Evolutionary conservation across 2,888 invertebrate genomes (phyloP), one percentile per base, ranked within the genome.

Genomic region (Eupithecia centaureata): DNA sequence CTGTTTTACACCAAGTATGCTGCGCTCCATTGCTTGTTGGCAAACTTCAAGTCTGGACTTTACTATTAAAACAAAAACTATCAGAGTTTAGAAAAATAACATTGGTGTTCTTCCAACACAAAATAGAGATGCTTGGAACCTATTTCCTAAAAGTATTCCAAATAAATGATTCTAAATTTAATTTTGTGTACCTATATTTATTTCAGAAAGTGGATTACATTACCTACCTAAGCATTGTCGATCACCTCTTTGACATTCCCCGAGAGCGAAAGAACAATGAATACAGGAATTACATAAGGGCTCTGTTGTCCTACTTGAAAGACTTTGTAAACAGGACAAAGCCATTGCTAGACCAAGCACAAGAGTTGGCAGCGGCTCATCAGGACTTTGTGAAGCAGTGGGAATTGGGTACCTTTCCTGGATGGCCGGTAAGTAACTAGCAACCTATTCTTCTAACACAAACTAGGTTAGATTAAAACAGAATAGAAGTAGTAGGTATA

Each of bases 211-310:
- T 98, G 35, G 99, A 99, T 90, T 99, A 99, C 88, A 97, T 99
- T 61, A 96, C 97, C 0, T 99, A 99, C 86, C 90, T 99, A 71
- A 96, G 97, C 73, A 96, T 96, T 68, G 99, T 99, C 85, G 99
- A 99, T 87, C 98, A 98, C 83, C 94, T 99, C 18, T 99, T 97
- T 87, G 99, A 99, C 80, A 97, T 99, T 81, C 96, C 99, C 0
- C 97, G 96, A 91, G 98, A 98, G 79, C 94, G 97, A 68, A 98
- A 97, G 91, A 98, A 97, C 86, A 96, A 96, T 64, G 97, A 97
- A 77, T 97, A 97, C 85, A 94, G 96, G 63, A 96, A 96, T 77
- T 99, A 99, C 86, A 92, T 99, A 35, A 94, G 97, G 69, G 94
- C 95, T 1, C 90, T 99, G 18, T 94, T 98, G 68, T 96, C 97